phyloP scores from a whole-genome alignment of 2,113 vertebrate genomes.

The Mixornis gularis region DNA sequence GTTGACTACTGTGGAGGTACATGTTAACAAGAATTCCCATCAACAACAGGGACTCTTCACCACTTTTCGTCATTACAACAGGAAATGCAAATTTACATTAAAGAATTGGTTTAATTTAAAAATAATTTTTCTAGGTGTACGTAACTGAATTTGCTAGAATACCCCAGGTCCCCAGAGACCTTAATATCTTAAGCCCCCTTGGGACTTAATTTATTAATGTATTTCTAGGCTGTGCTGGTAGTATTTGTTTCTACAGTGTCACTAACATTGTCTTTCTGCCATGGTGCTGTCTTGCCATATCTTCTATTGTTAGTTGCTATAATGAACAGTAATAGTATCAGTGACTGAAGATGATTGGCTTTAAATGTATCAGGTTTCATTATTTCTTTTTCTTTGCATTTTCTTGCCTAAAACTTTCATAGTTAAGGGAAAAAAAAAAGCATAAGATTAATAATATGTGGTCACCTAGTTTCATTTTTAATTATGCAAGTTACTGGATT shows the following conservation, averaged over 20 bases:
- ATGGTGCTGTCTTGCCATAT: background rate
- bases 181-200: background rate
- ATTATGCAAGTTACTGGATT: background rate
- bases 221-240: background rate
- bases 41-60: background rate
- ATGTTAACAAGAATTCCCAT: background rate
- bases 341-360: background rate
- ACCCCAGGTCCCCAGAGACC: background rate
- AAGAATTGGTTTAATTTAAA: background rate
- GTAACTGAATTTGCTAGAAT: background rate
- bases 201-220: background rate
- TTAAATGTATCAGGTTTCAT: background rate
- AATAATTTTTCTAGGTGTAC: background rate
- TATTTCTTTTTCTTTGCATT: background rate
- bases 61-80: background rate
- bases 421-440: background rate
- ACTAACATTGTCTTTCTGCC: conserved; percentile 23
- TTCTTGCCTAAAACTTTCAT: background rate
- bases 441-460: background rate
- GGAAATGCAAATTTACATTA: background rate
- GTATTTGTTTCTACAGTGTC: conserved; percentile 15
- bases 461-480: background rate
- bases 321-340: background rate
- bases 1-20: background rate
- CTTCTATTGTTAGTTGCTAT: background rate